phyloP scores from a whole-genome alignment of 2,797 vertebrate genomes.

The Brachyrhaphis roseni region DNA sequence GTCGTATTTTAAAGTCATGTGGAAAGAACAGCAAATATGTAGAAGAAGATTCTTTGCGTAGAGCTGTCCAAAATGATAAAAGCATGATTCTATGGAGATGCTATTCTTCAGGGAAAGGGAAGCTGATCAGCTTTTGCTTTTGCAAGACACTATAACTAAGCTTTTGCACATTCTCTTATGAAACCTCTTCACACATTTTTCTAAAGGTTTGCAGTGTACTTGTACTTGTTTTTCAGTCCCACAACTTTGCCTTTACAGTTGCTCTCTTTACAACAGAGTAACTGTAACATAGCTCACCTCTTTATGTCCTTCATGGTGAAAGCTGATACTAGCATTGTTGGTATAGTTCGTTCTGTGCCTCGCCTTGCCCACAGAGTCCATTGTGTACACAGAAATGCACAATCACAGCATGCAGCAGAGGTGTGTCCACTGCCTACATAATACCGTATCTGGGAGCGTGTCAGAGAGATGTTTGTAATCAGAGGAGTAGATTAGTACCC shows the following conservation, averaged over 20 bases:
- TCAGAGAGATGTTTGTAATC: conserved; percentile 77
- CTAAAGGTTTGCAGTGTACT: conserved; percentile 42
- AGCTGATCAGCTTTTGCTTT: neutral
- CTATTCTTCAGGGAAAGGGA: neutral
- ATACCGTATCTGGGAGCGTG: conserved; percentile 56
- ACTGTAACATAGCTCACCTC: conserved; percentile 28
- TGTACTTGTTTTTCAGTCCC: conserved; percentile 24
- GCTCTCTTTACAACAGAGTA: conserved; percentile 6
- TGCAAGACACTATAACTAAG: neutral
- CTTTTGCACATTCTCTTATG: conserved; percentile 10
- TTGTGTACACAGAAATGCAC: conserved; percentile 71
- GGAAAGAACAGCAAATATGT: neutral
- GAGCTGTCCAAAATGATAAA: neutral
- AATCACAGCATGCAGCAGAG: conserved; percentile 66
- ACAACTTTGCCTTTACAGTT: conserved; percentile 25
- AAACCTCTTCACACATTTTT: conserved; percentile 11
- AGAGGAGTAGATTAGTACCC: conserved; percentile 81
- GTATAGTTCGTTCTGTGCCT: conserved; percentile 54
- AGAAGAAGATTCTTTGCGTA: neutral
- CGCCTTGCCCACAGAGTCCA: conserved; percentile 57
- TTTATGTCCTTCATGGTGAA: conserved; percentile 49
- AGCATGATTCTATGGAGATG: neutral
- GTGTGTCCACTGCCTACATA: conserved; percentile 68
- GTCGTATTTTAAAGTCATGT: neutral
- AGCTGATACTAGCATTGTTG: conserved; percentile 56